A percentile compares a stretch with the other conserved stretches of the same genome.
Evolutionary conservation across 2,888 invertebrate species (phyloP).

Genomic region (Epistrophe grossulariae): DNA sequence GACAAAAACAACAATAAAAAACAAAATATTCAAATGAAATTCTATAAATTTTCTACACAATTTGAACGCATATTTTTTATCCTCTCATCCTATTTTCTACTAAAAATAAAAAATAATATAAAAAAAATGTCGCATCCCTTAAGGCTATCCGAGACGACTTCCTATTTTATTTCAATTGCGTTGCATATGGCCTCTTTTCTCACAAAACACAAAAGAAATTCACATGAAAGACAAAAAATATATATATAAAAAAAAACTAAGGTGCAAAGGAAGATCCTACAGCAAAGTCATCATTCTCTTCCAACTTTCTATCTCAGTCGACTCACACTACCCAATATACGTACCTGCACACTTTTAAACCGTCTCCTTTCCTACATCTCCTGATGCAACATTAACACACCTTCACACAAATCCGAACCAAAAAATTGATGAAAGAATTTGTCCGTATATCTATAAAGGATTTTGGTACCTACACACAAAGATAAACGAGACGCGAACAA

Average conservation of each 20-base stretch:
- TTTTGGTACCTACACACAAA: background rate
- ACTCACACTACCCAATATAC: background rate
- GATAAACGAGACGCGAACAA: constrained; percentile 36
- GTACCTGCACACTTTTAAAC: background rate
- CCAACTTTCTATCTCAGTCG: background rate
- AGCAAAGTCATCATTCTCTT: constrained; percentile 54
- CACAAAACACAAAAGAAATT: constrained; percentile 61
- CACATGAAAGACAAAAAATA: constrained; percentile 52
- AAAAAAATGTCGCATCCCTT: constrained; percentile 61
- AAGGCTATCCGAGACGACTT: constrained; percentile 63
- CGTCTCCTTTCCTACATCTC: background rate
- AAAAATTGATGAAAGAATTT: constrained; percentile 56
- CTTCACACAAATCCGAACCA: constrained; percentile 44
- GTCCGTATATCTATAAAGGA: background rate
- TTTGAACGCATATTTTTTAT: constrained; percentile 35
- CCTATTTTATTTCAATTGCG: constrained; percentile 70
- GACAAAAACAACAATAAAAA: background rate
- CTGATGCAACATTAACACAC: constrained; percentile 6
- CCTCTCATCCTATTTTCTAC: constrained; percentile 1
- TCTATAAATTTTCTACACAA: constrained; percentile 24
- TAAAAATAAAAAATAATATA: background rate
- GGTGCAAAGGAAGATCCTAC: constrained; percentile 65
- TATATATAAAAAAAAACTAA: constrained; percentile 22
- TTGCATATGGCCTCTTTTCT: constrained; percentile 66
- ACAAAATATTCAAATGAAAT: background rate